Conservation (phyloP, 2,113 vertebrate genomes). For the Hemiscyllium ocellatum region DNA sequence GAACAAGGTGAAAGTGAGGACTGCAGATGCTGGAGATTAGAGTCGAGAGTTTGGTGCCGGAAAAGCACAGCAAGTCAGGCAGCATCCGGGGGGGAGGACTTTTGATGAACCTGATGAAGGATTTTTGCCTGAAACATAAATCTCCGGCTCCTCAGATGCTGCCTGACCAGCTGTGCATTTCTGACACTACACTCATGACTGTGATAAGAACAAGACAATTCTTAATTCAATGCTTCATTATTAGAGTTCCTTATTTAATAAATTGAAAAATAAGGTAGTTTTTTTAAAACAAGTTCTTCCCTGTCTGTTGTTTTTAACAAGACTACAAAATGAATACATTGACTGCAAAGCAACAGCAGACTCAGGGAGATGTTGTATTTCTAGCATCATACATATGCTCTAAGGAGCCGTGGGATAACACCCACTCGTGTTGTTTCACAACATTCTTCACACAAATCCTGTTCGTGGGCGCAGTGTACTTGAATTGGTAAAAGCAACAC, state of each 20-base stretch:
- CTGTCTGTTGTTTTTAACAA: not conserved
- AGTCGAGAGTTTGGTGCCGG: no score
- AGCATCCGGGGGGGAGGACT: no score
- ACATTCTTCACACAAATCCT: slow-evolving; percentile 18
- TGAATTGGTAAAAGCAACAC: not conserved
- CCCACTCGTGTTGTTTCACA: not conserved
- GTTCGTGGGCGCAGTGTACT: not conserved
- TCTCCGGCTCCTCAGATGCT: no score
- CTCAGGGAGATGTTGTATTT: not conserved
- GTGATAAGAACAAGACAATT: not conserved
- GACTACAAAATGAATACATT: not conserved
- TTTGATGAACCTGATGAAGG: no score
- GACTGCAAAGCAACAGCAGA: not conserved
- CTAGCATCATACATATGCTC: not conserved
- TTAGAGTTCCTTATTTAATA: not conserved
- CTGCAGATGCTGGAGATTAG: no score
- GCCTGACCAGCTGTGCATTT: no score
- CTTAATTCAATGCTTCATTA: not conserved
- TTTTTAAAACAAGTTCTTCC: not conserved
- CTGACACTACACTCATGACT: no score
- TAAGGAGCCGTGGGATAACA: not conserved
- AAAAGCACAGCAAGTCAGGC: no score
- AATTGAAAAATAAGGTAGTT: not conserved
- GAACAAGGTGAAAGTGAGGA: not conserved
- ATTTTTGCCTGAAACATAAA: no score